Conservation (phyloP, 2,113 vertebrate genomes). For the Sula dactylatra region DNA sequence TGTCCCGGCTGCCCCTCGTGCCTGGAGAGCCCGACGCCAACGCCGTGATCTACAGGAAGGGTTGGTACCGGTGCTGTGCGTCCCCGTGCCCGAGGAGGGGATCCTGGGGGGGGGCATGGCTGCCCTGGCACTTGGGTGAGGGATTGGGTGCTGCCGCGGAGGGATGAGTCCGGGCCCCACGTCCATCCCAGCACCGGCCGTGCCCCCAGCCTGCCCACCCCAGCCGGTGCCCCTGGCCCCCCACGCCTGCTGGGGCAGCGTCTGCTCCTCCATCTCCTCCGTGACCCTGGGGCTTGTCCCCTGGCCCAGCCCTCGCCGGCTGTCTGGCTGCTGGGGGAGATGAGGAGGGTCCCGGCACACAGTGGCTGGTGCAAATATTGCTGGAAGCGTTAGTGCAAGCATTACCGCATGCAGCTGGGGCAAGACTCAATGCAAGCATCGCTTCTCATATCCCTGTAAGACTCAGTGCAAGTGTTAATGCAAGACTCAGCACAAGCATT, state of each 20-base stretch:
- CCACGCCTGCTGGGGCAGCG: accelerated
- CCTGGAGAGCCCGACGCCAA: conserved; percentile 75
- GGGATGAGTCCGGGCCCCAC: background rate
- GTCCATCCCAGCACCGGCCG: background rate
- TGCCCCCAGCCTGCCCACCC: background rate
- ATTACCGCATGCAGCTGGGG: background rate
- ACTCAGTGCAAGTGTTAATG: accelerated
- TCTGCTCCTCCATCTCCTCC: background rate
- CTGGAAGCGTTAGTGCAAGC: background rate
- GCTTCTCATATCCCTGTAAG: background rate
- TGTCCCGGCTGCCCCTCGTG: conserved; percentile 78
- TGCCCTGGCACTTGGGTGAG: background rate
- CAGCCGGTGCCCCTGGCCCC: background rate
- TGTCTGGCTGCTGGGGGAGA: background rate
- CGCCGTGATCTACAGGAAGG: conserved; percentile 83
- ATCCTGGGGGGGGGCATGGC: background rate
- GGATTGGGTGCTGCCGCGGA: background rate
- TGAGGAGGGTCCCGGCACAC: background rate
- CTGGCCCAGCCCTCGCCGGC: background rate
- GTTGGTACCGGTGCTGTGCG: conserved; percentile 42
- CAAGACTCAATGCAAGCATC: background rate
- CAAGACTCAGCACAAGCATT: background rate
- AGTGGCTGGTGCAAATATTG: accelerated
- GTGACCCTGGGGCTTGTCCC: no score
- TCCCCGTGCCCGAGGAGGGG: background rate